Percentiles rank a stretch among this genome's conserved stretches.
These are phyloP conservation scores for Leptatherina wallacei DNA, from an alignment of 2,797 vertebrate species.

Conservation along the genomic window DNA sequence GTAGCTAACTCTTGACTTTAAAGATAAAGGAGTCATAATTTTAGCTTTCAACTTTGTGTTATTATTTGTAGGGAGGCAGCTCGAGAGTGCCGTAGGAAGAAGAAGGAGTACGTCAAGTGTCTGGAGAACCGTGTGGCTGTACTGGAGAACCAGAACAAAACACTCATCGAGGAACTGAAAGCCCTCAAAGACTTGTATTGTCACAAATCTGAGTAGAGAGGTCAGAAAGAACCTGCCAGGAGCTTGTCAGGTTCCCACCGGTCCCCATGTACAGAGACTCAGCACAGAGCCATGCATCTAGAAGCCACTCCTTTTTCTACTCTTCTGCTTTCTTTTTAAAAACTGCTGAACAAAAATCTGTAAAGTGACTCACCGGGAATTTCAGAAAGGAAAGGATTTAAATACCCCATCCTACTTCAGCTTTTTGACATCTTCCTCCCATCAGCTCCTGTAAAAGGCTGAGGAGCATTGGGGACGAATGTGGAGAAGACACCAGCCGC, in stretches of 20 bases:
- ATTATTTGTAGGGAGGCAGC: conserved; percentile 91
- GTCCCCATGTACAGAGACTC: conserved; percentile 88
- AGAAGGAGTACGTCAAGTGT: conserved; percentile 99
- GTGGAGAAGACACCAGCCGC: background rate
- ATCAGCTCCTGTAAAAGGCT: conserved; percentile 16
- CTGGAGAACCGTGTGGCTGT: conserved; percentile 99
- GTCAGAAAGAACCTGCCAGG: conserved; percentile 32
- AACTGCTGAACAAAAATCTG: conserved; percentile 47
- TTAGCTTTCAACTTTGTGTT: background rate
- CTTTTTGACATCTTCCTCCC: conserved; percentile 29
- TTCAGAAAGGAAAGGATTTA: conserved; percentile 3
- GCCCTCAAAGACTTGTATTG: conserved; percentile 99
- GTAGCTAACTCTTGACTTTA: too few relatives aligned
- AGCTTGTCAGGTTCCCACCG: conserved; percentile 47
- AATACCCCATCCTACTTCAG: background rate
- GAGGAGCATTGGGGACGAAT: background rate
- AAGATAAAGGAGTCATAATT: too few relatives aligned
- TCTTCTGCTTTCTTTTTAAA: conserved; percentile 72
- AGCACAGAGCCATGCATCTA: conserved; percentile 75
- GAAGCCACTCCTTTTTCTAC: conserved; percentile 76
- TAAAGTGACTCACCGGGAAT: conserved; percentile 50
- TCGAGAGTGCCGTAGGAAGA: conserved; percentile 98
- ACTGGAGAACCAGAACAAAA: conserved; percentile 99
- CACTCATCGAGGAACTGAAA: conserved; percentile 99
- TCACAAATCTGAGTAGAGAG: conserved; percentile 97